Evolutionary conservation across 2,888 invertebrate genomes (phyloP).

Genomic region (Volucella bombylans): DNA sequence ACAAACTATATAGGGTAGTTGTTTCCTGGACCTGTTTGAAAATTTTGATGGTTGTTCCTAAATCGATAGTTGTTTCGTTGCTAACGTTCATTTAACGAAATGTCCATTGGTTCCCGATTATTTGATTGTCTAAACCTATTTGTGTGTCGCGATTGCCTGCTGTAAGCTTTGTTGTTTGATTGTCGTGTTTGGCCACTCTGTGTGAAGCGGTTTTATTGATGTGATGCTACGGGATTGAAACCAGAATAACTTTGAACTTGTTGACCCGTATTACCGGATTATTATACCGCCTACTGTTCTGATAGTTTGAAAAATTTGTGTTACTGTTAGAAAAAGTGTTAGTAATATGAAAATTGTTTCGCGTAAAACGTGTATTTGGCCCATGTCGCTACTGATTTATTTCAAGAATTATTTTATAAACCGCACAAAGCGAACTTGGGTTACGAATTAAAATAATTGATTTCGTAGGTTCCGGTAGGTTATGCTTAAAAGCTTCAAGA

Average conservation of each 20-base stretch:
- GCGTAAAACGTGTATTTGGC: too few relatives aligned
- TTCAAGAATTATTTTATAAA: neutral
- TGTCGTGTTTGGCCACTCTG: neutral
- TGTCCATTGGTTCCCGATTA: conserved; percentile 2
- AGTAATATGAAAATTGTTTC: too few relatives aligned
- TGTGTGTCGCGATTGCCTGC: conserved; percentile 1
- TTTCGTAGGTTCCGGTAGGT: neutral
- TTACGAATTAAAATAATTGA: neutral
- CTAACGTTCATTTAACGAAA: conserved; percentile 4
- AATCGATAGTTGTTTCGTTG: neutral
- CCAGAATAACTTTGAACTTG: too few relatives aligned
- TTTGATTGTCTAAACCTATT: conserved; percentile 2
- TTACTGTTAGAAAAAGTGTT: too few relatives aligned
- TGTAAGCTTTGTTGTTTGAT: neutral
- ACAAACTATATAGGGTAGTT: conserved; percentile 21
- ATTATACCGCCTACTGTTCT: too few relatives aligned
- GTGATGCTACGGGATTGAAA: neutral
- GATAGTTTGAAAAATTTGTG: too few relatives aligned
- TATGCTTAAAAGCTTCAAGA: too few relatives aligned
- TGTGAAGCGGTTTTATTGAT: neutral
- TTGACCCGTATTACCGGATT: too few relatives aligned
- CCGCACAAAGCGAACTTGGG: neutral
- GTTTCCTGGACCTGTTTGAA: conserved; percentile 3
- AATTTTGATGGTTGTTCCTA: conserved; percentile 5
- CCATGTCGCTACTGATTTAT: too few relatives aligned